phyloP scores from a whole-genome alignment of 2,797 vertebrate genomes.

The Typhlichthys eigenmanni region DNA sequence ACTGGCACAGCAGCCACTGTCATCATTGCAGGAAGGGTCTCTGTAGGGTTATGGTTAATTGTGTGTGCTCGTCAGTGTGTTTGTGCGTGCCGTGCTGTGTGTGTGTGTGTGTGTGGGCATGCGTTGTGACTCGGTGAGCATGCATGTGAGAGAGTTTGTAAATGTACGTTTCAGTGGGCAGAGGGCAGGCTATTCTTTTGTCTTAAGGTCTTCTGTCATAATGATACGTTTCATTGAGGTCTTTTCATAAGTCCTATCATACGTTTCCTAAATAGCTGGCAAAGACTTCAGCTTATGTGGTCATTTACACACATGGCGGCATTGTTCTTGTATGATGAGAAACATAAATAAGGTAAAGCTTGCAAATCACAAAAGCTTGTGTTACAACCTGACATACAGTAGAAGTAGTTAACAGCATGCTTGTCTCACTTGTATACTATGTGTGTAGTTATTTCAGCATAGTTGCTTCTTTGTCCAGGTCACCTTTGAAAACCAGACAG shows the following conservation, averaged over 20 bases:
- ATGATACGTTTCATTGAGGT: background rate
- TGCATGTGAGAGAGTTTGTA: background rate
- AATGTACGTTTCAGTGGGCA: background rate
- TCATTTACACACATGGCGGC: slow-evolving; percentile 43
- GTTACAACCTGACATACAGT: too few relatives aligned
- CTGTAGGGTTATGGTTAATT: background rate
- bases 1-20: too few relatives aligned
- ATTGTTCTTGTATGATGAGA: slow-evolving; percentile 40
- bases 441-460: too few relatives aligned
- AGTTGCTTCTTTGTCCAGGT: background rate
- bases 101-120: slow-evolving; percentile 17
- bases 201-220: background rate
- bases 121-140: background rate
- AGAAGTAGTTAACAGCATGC: too few relatives aligned
- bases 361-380: too few relatives aligned
- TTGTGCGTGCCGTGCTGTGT: slow-evolving; percentile 6
- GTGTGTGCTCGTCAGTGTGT: background rate
- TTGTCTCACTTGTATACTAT: too few relatives aligned
- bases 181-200: too few relatives aligned
- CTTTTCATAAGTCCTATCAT: too few relatives aligned
- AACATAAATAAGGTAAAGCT: slow-evolving; percentile 27
- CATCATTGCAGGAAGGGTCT: too few relatives aligned
- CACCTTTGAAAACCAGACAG: too few relatives aligned
- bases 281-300: slow-evolving; percentile 7
- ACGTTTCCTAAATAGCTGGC: slow-evolving; percentile 12